Evolutionary conservation across 2,113 vertebrate genomes (phyloP), one percentile per base, ranked within the genome.

Genomic region (Sylvietta virens): DNA sequence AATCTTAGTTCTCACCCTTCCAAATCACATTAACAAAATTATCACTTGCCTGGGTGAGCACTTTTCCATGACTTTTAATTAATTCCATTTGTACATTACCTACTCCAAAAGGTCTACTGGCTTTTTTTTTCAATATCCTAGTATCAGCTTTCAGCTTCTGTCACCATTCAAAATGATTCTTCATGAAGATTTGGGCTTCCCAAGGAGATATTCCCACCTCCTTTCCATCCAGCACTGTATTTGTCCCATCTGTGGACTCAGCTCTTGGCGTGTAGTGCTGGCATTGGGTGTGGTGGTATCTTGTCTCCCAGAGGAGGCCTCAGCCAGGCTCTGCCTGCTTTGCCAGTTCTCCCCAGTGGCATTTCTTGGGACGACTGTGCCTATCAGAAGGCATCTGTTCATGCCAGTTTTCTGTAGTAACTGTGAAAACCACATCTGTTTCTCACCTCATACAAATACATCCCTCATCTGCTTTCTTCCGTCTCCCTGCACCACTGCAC

Each of bases 21-120:
- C 67, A 88, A 83, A 93, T 92, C 95, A 70, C 39, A 88, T 92
- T 95, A 88, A 83, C 71, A 77, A 67, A 73, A 92, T 86, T 73
- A 77, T 92, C 77, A 44, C 69, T 56, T 60, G 73, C 69, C 60
- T 87, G 92, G 15, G 8, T 87, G 62, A 92, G 51, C 13, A 1
- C 62, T 96, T 95, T 78, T 90, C 42, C 54, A 35, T 16, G 39
- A 35, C 67, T 90, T 93, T 66, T 83, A 88, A 83, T 94, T 74
- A 85, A 88, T 95, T 96, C 70, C 26, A 5, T 13, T 85, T 88
- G 57, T 65, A 40, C 1, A 0, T 88, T 88, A 81, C 35, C 50
- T 50, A 58, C 21, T 83, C 82, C 90, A 90, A 81, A 65, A 57
- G 22, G 13, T 81, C 95, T 81, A 35, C 26, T 73, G 33, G 8